phyloP scores from a whole-genome alignment of 1,140 invertebrate species.

The Magallana angulata region DNA sequence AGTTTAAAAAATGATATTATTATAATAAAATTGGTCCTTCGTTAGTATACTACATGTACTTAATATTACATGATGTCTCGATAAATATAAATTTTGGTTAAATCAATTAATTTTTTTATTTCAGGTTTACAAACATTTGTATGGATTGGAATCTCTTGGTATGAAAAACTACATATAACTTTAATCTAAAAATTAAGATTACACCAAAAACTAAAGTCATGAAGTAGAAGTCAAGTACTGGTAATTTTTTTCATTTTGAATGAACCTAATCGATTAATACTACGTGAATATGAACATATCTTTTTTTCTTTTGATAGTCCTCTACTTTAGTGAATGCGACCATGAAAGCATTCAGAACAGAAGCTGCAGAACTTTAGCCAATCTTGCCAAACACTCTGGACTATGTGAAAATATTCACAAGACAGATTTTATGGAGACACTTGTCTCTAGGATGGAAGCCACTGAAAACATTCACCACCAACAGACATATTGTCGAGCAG shows the following conservation, averaged over 20 bases:
- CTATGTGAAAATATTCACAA: slow-evolving; percentile 14
- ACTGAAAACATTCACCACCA: slow-evolving; percentile 25
- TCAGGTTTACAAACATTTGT: slow-evolving; percentile 19
- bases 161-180: not conserved
- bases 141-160: slow-evolving; percentile 20
- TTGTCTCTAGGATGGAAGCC: slow-evolving; percentile 19
- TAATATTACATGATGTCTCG: no score
- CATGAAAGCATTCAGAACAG: slow-evolving; percentile 29
- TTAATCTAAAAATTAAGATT: not conserved
- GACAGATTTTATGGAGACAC: slow-evolving; percentile 14
- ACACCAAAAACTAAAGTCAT: not conserved
- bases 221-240: not conserved
- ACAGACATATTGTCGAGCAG: slow-evolving; percentile 20
- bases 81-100: no score
- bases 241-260: no score
- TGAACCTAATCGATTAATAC: not conserved
- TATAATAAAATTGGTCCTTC: no score
- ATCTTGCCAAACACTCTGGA: not conserved
- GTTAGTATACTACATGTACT: no score
- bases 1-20: no score
- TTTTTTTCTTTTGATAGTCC: not conserved
- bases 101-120: not conserved
- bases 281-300: no score
- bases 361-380: slow-evolving; percentile 32
- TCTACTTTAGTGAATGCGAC: slow-evolving; percentile 20